Evolutionary conservation across 2,888 invertebrate genomes (phyloP), one percentile per base, ranked within the genome.

Genomic region (Orgyia antiqua): DNA sequence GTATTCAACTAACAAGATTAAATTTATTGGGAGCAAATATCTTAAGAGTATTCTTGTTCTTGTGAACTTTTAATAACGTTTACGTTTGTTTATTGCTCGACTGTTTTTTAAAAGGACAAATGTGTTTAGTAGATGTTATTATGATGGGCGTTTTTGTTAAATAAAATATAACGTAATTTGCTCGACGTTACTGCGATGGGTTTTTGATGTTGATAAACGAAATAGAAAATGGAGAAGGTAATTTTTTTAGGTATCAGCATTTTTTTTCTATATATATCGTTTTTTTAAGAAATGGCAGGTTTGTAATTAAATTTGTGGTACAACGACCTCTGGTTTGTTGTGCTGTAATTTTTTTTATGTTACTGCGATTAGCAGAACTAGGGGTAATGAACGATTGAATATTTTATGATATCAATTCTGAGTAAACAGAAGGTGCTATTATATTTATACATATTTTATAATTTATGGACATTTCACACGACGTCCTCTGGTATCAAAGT

Each of bases 101-200:
- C n/a, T 31, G 33, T 41, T 29, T 24, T 38, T 31, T 42, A 27
- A 29, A 28, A 38, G 28, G 34, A 32, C 42, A 49, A 39, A 38
- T 33, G 29, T 36, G 35, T 45, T 26, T 15, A 13, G 33, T 24
- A 29, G 15, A 25, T 27, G 35, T 31, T 36, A 25, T 39, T 39
- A 31, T 35, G 39, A 42, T 18, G 27, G 31, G 23, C 27, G 38
- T 38, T 44, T 36, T 34, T 35, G 36, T 35, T 53, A 40, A 53
- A 51, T 51, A 39, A 43, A 46, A 43, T 53, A 43, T 53, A 20
- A 39, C 13, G 39, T 46, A 39, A 43, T 46, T 46, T 33, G 31
- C 29, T 36, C 4, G 24, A 29, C 24, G 29, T 37, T 31, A 35
- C 26, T 36, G 27, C 13, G 23, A 33, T 27, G 31, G 29, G 33